Evolutionary conservation across 2,797 vertebrate species (phyloP).

Genomic region (Anguilla pacifica): DNA sequence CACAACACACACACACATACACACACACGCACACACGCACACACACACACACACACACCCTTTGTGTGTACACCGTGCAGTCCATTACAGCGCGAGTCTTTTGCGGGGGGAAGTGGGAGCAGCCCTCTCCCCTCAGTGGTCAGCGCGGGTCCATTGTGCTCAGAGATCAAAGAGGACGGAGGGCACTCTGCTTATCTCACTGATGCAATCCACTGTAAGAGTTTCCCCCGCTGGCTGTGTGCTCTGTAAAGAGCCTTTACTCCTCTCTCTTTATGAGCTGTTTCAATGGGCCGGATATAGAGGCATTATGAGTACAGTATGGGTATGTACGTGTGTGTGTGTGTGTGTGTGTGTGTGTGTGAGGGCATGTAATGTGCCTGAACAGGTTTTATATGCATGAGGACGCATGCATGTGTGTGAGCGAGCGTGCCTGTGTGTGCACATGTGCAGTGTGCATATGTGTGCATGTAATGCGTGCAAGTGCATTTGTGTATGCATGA

Average conservation of each 20-base stretch:
- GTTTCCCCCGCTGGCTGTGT: background rate
- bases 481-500: background rate
- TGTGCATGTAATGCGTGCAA: background rate
- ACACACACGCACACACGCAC: background rate
- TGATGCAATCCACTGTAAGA: background rate
- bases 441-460: background rate
- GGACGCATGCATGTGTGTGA: background rate
- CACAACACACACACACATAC: background rate
- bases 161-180: background rate
- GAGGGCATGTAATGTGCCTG: background rate
- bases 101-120: background rate
- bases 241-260: background rate
- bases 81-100: background rate
- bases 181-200: background rate
- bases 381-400: background rate
- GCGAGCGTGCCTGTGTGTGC: background rate
- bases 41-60: slow-evolving; percentile 2
- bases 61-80: background rate
- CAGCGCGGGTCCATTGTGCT: background rate
- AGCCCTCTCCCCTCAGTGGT: background rate
- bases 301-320: background rate
- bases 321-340: background rate
- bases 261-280: background rate
- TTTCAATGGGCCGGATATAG: background rate
- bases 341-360: background rate